Conservation (phyloP, 1,140 invertebrate species). For the Brachystomella parvula region DNA sequence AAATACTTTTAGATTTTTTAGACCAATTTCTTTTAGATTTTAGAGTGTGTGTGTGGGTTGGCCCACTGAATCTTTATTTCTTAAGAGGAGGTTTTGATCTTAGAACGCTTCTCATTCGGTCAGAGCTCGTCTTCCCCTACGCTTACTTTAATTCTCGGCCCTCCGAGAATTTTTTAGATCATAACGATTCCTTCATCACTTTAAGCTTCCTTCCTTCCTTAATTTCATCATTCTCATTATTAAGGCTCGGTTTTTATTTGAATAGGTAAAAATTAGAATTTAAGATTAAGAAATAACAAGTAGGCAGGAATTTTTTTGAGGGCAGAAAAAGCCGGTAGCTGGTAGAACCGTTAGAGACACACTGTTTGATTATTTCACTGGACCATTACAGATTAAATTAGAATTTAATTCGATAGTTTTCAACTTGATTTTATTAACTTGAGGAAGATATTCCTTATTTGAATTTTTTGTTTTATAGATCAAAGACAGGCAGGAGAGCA, state of each 20-base stretch:
- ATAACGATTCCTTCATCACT: background rate
- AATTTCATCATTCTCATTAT: background rate
- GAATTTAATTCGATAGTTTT: background rate
- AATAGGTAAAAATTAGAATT: background rate
- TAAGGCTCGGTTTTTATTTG: background rate
- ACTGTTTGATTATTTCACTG: background rate
- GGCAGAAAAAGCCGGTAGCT: background rate
- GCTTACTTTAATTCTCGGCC: background rate
- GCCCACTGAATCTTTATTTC: constrained; percentile 32
- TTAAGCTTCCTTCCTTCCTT: background rate
- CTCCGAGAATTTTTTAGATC: background rate
- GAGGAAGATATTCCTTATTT: background rate
- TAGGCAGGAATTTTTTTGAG: background rate
- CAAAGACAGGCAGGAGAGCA: constrained; percentile 32
- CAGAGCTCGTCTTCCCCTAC: background rate
- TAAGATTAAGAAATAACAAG: background rate
- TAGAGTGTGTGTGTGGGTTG: constrained; percentile 23
- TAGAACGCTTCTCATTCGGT: constrained; percentile 28
- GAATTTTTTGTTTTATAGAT: constrained; percentile 23
- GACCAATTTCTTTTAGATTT: background rate
- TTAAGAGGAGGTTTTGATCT: constrained; percentile 20
- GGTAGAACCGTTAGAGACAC: background rate
- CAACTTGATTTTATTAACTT: background rate
- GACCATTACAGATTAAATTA: background rate
- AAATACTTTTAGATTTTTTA: constrained; percentile 11